These are phyloP conservation scores for Harpagifer antarcticus DNA, from an alignment of 2,797 vertebrate species.

Conservation along the genomic window DNA sequence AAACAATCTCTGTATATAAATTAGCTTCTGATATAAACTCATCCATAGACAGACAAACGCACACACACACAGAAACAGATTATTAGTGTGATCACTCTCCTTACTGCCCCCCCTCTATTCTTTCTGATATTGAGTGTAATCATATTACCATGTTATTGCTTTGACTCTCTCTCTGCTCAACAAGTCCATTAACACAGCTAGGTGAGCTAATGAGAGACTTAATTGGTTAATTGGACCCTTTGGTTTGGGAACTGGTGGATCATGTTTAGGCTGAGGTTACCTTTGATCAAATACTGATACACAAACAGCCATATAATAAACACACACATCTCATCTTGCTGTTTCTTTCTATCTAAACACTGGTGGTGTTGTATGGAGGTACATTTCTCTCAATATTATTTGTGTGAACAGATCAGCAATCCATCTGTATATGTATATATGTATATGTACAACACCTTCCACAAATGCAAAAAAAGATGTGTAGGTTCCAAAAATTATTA, in stretches of 20 bases:
- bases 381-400: too few species aligned
- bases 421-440: too few species aligned
- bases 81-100: conserved; percentile 28
- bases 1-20: not conserved
- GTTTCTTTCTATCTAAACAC: not conserved
- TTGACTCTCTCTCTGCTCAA: conserved; percentile 46
- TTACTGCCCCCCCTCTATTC: not conserved
- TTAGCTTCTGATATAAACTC: conserved; percentile 5
- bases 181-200: conserved; percentile 37
- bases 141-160: conserved; percentile 57
- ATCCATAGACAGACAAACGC: not conserved
- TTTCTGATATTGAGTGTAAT: conserved; percentile 49
- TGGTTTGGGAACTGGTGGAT: conserved; percentile 26
- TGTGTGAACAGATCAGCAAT: too few species aligned
- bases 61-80: conserved; percentile 31
- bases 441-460: too few species aligned
- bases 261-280: conserved; percentile 27
- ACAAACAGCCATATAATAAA: not conserved
- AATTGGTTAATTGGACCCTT: conserved; percentile 46
- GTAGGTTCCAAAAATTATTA: too few species aligned
- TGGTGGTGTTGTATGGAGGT: too few species aligned
- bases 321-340: not conserved
- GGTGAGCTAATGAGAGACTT: conserved; percentile 46
- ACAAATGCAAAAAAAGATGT: too few species aligned
- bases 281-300: not conserved